Percentiles rank a stretch among this genome's conserved stretches.
phyloP scores from a whole-genome alignment of 37 sponge, comb jelly and placozoan genomes.

The Amphimedon queenslandica region DNA sequence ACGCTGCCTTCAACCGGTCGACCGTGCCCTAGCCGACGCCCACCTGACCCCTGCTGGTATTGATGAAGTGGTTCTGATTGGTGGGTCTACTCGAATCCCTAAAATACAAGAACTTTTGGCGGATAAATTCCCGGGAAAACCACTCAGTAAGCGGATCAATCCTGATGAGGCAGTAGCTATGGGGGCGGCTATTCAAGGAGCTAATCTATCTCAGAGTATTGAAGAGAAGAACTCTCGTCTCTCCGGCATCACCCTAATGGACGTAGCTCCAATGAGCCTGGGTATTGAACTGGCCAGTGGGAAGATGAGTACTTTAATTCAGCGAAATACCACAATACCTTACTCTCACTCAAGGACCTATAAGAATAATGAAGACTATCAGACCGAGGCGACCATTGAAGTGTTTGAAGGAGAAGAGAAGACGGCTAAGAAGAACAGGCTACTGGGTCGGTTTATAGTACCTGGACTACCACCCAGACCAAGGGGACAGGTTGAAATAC shows the following conservation, averaged over 20 bases:
- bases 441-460: constrained; percentile 77
- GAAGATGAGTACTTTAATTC: constrained; percentile 78
- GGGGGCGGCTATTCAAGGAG: constrained; percentile 94
- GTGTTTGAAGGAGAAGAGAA: constrained; percentile 93
- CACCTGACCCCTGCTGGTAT: constrained; percentile 44
- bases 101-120: constrained; percentile 69
- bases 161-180: constrained; percentile 96
- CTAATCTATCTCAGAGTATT: constrained; percentile 58
- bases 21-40: constrained; percentile 71
- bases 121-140: constrained; percentile 47
- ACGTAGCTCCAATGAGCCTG: constrained; percentile 83
- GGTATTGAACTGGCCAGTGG: constrained; percentile 85
- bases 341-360: constrained; percentile 77
- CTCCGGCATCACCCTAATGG: constrained; percentile 85
- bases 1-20: constrained; percentile 64
- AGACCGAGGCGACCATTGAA: constrained; percentile 71
- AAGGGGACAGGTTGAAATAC: constrained; percentile 71
- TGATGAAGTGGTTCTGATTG: constrained; percentile 84
- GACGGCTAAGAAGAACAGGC: constrained; percentile 58
- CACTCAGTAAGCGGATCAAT: constrained; percentile 85
- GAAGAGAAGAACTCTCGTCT: constrained; percentile 60
- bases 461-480: constrained; percentile 78
- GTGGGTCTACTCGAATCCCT: constrained; percentile 85
- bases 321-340: constrained; percentile 90
- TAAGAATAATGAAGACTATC: constrained; percentile 86